Evolutionary conservation across 1,140 invertebrate species (phyloP), one percentile per base, ranked within the genome.

Genomic region (Cecropterus lyciades): DNA sequence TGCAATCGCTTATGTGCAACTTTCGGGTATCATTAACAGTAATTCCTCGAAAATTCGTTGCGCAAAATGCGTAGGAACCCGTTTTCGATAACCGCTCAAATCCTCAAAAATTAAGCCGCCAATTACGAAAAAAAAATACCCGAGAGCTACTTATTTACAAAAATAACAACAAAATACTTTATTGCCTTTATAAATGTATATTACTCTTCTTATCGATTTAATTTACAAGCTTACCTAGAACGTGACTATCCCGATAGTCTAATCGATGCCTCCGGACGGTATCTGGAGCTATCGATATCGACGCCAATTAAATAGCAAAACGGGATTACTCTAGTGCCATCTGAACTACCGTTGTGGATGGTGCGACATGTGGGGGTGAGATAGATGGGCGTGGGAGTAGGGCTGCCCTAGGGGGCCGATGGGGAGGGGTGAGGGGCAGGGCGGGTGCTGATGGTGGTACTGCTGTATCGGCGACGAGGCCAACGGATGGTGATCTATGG

Each of bases 331-430:
- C 73, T 83, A 89, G 79, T 82, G 75, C 81, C 75, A 79, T 80
- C 70, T 64, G 70, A 81, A 94, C 94, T 95, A 96, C 93, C 95
- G 95, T 86, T 96, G 95, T 45, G 95, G 94, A 83, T 96, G 95
- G 84, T 93, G 95, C 64, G 95, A 93, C 87, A 95, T 94, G 88
- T 95, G 95, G 64, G 94, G 94, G 64, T 93, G 95, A 72, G 95
- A 93, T 76, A 95, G 92, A 87, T 95, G 95, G 42, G 94, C 93
- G 75, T 93, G 94, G 46, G 93, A 93, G 78, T 93, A 93, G 40
- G 94, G 93, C 80, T 94, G 93, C 51, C 93, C 93, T 77, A 94
- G 87, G 69, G 94, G 93, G 73, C 93, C 90, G 65, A 94, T 88
- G 67, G 94, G 94, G 69, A 94, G 90, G 67, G 94, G 94, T 66